These are phyloP conservation scores for Cuculus canorus DNA, from an alignment of 2,797 vertebrate genomes.

Conservation along the genomic window DNA sequence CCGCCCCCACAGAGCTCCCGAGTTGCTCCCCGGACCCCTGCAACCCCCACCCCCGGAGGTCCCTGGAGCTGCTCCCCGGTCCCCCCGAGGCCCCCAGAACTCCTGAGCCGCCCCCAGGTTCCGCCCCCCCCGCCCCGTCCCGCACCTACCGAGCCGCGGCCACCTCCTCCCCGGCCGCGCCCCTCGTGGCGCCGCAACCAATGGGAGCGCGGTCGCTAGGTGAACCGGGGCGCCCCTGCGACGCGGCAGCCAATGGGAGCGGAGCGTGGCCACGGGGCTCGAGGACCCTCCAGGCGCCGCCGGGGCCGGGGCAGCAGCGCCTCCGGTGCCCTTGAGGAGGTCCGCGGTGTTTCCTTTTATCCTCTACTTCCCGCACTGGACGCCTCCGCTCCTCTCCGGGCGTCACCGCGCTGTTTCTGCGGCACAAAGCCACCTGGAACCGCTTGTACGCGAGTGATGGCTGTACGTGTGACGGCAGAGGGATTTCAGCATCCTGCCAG, in stretches of 20 bases:
- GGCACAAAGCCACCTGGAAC: not conserved
- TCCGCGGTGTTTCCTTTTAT: rapidly evolving
- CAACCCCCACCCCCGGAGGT: no score
- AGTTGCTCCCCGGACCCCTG: no score
- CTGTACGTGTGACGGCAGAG: rapidly evolving
- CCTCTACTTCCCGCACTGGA: not conserved
- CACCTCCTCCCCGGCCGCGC: not conserved
- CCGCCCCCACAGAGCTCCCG: no score
- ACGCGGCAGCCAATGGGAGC: not conserved
- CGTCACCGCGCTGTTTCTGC: no score
- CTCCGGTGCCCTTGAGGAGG: no score
- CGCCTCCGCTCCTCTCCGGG: no score
- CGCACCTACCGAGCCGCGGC: not conserved
- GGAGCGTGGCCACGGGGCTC: rapidly evolving
- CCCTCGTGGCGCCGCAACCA: not conserved
- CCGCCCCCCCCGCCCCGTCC: not conserved
- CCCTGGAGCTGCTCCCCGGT: no score
- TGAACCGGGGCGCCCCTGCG: not conserved
- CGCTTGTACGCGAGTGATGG: no score
- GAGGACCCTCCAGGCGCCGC: not conserved
- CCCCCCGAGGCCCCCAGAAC: no score
- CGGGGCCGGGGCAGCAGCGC: no score
- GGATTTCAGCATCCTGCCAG: not conserved
- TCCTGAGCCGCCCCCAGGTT: no score
- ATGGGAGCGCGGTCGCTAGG: not conserved